These are phyloP conservation scores for Heteromurus nitidus DNA, from an alignment of 2,888 invertebrate genomes.

Conservation along the genomic window DNA sequence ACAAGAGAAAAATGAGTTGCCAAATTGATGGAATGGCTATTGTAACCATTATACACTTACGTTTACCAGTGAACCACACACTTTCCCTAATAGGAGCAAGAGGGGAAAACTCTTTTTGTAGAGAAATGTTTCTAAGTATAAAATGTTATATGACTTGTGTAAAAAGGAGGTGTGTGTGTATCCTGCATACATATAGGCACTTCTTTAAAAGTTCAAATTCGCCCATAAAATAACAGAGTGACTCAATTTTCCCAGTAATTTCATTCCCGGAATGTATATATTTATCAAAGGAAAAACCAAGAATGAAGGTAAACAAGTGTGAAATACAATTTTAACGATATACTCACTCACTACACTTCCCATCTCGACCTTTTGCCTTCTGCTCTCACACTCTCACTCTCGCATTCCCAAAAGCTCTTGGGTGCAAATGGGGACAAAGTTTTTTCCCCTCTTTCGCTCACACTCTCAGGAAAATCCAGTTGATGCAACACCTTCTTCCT, in stretches of 20 bases:
- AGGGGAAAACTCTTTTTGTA: too few relatives aligned
- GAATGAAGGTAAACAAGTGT: slow-evolving; percentile 60
- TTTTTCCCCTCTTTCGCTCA: too few relatives aligned
- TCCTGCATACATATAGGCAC: neutral
- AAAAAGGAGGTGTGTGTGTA: neutral
- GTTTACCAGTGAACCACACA: too few relatives aligned
- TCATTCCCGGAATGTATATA: slow-evolving; percentile 71
- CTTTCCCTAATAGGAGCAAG: too few relatives aligned
- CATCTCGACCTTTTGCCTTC: too few relatives aligned
- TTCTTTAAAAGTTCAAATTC: slow-evolving; percentile 44
- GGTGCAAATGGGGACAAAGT: slow-evolving; percentile 9
- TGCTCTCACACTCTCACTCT: too few relatives aligned
- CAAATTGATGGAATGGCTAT: slow-evolving; percentile 66
- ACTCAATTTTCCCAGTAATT: slow-evolving; percentile 74
- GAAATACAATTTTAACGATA: slow-evolving; percentile 38
- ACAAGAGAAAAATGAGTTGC: slow-evolving; percentile 73
- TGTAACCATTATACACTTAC: neutral
- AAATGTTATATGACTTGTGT: too few relatives aligned
- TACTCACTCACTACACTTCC: neutral
- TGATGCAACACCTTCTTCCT: slow-evolving; percentile 56
- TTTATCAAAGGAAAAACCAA: slow-evolving; percentile 16
- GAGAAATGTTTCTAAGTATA: too few relatives aligned
- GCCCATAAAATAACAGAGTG: slow-evolving; percentile 50
- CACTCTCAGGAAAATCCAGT: slow-evolving; percentile 35
- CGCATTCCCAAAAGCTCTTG: neutral